Evolutionary conservation across 2,888 invertebrate genomes (phyloP), one percentile per base, ranked within the genome.

Genomic region (Eupithecia centaureata): DNA sequence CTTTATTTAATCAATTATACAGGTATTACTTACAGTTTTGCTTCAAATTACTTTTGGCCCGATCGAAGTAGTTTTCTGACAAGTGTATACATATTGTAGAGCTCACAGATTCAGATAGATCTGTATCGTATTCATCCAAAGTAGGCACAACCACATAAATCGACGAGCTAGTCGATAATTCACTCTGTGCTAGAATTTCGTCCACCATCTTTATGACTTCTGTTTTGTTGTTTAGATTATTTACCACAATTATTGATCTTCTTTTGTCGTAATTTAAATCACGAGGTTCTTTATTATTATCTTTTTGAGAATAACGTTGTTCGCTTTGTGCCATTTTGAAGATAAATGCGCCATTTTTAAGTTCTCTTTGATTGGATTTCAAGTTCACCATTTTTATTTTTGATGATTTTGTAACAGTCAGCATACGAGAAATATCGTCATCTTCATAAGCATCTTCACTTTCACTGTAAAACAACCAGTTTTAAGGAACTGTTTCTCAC

Each of bases 141-240:
- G 79, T 78, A 5, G 85, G 77, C 12, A 88, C 76, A 0, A 86
- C 74, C 13, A 88, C 67, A 59, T 82, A 81, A 30, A 86, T 74
- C 5, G 86, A 85, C 0, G 87, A 86, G 3, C 76, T 65, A 38
- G 76, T 73, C 5, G 65, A 63, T 22, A 82, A 58, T 18, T 76
- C 67, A 1, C 77, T 77, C 3, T 73, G 75, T 13, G 73, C 59
- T 2, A 84, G 42, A 12, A 84, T 72, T 67, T 81, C 70, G 47
- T 81, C 74, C 1, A 85, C 72, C 60, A 85, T 75, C 8, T 71
- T 69, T 27, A 65, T 64, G 27, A 82, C 74, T 27, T 79, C 77
- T 13, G 70, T 65, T 10, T 82, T 69, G 65, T 65, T 78, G 13
- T 72, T 66, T 1, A 79, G 67, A 63, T 83, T 71, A 38, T 77